Evolutionary conservation across 64 coral and sea anemone species (phyloP), one percentile per base, ranked within the genome.

Genomic region (Pocillopora damicornis): DNA sequence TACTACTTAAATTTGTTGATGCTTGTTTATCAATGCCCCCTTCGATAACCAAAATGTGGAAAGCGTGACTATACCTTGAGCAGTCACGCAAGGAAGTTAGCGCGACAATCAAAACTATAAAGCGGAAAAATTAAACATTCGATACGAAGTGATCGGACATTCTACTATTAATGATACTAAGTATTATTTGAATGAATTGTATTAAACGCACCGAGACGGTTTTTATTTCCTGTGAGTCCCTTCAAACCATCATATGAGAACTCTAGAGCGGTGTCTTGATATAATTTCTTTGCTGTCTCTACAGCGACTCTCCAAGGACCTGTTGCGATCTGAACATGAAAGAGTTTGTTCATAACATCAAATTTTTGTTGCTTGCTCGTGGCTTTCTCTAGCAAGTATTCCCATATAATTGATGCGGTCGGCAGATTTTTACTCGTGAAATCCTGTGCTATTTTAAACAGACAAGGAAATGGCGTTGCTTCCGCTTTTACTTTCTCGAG

Each of bases 381-480:
- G 23, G 59, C 15, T 25, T 76, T 34, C 20, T 61, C 25, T 2
- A 82, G 64, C 37, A 75, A 37, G 13, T 92, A 77, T 37, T 88
- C 78, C 91, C 86, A 92, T 65, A 92, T 82, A 15, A 82, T 37
- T 36, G 30, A 26, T 25, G 91, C 91, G n/a, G 86, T 66, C 37
- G 58, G 69, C 13, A 92, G 77, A 65, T 83, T 35, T 76, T 18
- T 75, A 25, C 75, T 83, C 45, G 75, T 83, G 59, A 35, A 88
- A 35, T 63, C 63, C 22, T 69, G 61, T 51, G 86, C 91, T 35
- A 59, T 20, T 82, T 23, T 66, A 34, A 83, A 73, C 9, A 75
- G 0, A 37, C 65, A 16, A 15, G 60, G 37, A 76, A 83, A 63
- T 56, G 78, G 13, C 26, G 69, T 42, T 11, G 17, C 60, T 73